Evolutionary conservation across 2,113 vertebrate species (phyloP), one percentile per base, ranked within the genome.

Genomic region (Corapipo altera): DNA sequence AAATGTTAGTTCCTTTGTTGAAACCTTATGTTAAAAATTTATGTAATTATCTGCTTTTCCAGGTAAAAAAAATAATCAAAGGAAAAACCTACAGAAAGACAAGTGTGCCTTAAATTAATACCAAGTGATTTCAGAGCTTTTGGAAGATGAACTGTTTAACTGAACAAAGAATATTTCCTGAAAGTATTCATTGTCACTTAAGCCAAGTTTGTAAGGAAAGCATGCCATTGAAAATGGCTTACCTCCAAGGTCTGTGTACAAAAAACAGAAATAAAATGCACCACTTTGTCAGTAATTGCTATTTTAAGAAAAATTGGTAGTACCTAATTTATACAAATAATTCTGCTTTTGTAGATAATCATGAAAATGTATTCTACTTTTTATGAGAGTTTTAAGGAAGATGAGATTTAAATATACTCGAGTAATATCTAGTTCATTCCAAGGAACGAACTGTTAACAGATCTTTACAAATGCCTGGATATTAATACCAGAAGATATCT

Each of bases 81-180:
- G 9, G 23, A 69, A 69, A 95, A 91, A 62, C 37, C 35, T 66
- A 33, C 17, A 57, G 71, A 79, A 72, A 87, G 37, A 6, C 3
- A 5, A 54, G 9, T 33, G 3, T 54, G 35, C 27, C 70, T 77
- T 77, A 33, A 71, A 67, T 62, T 49, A 87, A 59, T 72, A 82
- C 3, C 28, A 37, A 44, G 41, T 69, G 28, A 87, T 72, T 92
- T 91, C 41, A 66, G 84, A 70, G 57, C 55, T 83, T 91, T 94
- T 66, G 58, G 46, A 88, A 83, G 72, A 79, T 12, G 19, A 83
- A 41, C 54, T 87, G 17, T 87, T 93, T 89, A 52, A 72, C 46
- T 54, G 66, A 95, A 91, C 54, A 88, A 86, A 95, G 37, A 54
- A 21, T 65, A 64, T 58, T 96, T 76, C 39, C 57, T 95, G 73